Evolutionary conservation across 2,113 vertebrate species (phyloP).

Genomic region (Corvus moneduloides): DNA sequence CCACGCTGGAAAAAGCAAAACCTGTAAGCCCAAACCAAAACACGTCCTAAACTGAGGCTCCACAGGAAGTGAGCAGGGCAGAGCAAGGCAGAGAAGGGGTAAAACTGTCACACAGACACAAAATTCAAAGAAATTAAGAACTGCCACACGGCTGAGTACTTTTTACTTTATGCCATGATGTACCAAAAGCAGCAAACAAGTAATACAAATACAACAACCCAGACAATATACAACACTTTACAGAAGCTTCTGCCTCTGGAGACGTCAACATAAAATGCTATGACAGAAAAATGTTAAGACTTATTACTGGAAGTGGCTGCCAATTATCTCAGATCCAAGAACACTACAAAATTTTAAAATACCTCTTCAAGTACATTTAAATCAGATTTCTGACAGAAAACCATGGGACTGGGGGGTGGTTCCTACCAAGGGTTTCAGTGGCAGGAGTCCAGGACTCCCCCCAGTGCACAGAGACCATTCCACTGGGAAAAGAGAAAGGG

Average conservation of each 20-base stretch:
- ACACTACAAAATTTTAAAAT: background rate
- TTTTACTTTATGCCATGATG: background rate
- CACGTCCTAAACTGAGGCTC: background rate
- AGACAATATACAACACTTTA: background rate
- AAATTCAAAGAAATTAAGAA: background rate
- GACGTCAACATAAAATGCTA: background rate
- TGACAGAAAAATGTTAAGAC: background rate
- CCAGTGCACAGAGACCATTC: rapidly evolving
- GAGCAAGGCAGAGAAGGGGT: background rate
- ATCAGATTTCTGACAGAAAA: background rate
- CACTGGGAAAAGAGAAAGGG: background rate
- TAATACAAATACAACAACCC: background rate
- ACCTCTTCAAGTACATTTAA: background rate
- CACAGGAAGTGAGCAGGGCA: rapidly evolving
- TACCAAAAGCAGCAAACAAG: background rate
- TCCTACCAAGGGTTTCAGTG: background rate
- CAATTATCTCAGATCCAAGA: background rate
- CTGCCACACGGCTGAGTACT: background rate
- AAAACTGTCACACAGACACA: background rate
- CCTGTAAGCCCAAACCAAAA: background rate
- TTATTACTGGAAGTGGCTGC: background rate
- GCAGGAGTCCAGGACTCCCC: background rate
- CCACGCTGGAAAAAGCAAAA: background rate
- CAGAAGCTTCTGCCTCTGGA: background rate
- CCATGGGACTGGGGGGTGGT: background rate